A percentile compares a stretch with the other conserved stretches of the same genome.
Conservation (phyloP, 2,888 invertebrate species). For the Smittia aterrima region DNA sequence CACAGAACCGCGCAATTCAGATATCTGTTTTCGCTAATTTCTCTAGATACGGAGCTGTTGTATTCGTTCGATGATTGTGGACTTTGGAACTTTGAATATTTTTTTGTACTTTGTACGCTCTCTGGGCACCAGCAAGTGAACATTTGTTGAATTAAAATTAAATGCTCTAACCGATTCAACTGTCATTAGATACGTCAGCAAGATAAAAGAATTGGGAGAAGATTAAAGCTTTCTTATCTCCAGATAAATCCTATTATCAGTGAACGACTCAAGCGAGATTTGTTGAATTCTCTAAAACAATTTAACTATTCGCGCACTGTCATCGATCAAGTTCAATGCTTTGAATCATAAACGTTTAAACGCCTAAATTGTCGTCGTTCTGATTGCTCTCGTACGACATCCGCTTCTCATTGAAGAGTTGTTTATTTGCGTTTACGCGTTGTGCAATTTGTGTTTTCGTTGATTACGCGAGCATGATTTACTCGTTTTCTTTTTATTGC, state of each 20-base stretch:
- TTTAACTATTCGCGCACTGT: no score
- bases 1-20: background rate
- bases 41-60: conserved; percentile 28
- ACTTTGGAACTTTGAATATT: conserved; percentile 27
- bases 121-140: background rate
- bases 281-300: background rate
- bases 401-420: no score
- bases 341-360: no score
- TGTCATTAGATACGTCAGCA: background rate
- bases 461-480: no score
- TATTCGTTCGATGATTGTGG: conserved; percentile 6
- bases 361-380: no score
- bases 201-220: background rate
- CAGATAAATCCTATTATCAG: no score
- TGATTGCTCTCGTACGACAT: no score
- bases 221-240: background rate
- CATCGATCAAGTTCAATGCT: no score
- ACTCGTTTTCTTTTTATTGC: no score
- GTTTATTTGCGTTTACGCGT: no score
- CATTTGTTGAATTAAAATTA: background rate
- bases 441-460: no score
- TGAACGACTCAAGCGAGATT: no score
- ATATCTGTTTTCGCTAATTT: conserved; percentile 40
- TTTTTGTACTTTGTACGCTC: conserved; percentile 38
- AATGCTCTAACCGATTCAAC: background rate